Conservation (phyloP, 2,797 vertebrate genomes). For the Falco berigora region DNA sequence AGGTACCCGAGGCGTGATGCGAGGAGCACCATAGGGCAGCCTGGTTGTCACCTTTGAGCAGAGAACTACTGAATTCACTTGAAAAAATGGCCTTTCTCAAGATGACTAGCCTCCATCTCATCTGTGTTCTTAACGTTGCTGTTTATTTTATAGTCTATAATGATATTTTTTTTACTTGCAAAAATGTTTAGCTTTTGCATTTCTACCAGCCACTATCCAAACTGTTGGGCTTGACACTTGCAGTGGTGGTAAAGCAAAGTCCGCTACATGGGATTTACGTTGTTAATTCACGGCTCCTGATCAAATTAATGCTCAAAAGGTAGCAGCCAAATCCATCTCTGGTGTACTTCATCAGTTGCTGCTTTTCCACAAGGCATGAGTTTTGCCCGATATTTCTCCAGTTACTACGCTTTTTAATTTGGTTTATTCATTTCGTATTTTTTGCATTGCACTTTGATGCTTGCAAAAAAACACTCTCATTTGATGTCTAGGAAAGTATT, state of each 20-base stretch:
- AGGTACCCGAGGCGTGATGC: fast-evolving
- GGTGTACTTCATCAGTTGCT: background rate
- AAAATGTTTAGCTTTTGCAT: background rate
- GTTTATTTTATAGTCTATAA: background rate
- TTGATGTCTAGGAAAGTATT: background rate
- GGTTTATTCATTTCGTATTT: constrained; percentile 13
- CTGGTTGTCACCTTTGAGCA: background rate
- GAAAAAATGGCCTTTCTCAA: background rate
- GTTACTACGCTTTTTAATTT: constrained; percentile 5
- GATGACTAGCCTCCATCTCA: background rate
- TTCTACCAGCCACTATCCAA: background rate
- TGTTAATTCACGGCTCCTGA: background rate
- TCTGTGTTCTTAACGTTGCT: background rate
- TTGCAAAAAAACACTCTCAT: background rate
- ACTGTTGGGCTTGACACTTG: background rate
- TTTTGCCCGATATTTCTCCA: background rate
- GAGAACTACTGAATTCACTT: background rate
- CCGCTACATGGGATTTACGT: background rate
- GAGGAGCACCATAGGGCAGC: background rate
- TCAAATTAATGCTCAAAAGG: background rate
- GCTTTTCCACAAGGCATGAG: background rate
- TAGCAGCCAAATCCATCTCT: background rate
- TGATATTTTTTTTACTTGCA: background rate
- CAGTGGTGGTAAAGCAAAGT: background rate
- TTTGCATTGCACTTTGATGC: background rate